Conservation (phyloP, 2,797 vertebrate species). For the Crocodylus rhombifer region DNA sequence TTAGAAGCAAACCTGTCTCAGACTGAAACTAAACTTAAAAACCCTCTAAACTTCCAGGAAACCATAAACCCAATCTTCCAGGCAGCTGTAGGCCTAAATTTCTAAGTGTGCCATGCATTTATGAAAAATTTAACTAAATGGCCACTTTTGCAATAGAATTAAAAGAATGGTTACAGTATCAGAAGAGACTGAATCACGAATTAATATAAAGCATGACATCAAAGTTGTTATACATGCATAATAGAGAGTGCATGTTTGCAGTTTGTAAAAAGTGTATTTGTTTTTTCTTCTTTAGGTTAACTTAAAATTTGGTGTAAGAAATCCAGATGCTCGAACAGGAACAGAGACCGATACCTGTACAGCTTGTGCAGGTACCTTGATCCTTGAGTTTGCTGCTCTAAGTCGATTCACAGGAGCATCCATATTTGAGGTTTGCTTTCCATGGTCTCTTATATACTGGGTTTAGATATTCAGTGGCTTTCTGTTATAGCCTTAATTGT, state of each 20-base stretch:
- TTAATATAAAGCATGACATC: neutral
- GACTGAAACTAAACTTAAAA: no score
- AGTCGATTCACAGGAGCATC: slow-evolving; percentile 97
- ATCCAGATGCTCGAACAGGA: slow-evolving; percentile 94
- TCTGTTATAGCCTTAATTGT: neutral
- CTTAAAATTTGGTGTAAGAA: slow-evolving; percentile 93
- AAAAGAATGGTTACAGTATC: neutral
- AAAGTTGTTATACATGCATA: neutral
- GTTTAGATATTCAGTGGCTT: neutral
- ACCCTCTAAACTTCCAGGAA: no score
- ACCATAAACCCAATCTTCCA: neutral
- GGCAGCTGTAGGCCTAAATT: neutral
- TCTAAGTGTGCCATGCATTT: neutral
- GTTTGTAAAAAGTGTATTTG: neutral
- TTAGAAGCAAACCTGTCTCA: no score
- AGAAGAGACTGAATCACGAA: neutral
- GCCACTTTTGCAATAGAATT: neutral
- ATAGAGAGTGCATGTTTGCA: neutral
- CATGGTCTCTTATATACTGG: slow-evolving; percentile 23
- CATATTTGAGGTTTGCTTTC: slow-evolving; percentile 92
- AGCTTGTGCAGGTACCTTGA: slow-evolving; percentile 97
- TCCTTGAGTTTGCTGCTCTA: slow-evolving; percentile 97
- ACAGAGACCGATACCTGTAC: slow-evolving; percentile 98
- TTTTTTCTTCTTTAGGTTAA: slow-evolving; percentile 87
- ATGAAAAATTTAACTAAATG: neutral